phyloP scores from a whole-genome alignment of 2,797 vertebrate genomes.

The Silurus lanzhouensis region DNA sequence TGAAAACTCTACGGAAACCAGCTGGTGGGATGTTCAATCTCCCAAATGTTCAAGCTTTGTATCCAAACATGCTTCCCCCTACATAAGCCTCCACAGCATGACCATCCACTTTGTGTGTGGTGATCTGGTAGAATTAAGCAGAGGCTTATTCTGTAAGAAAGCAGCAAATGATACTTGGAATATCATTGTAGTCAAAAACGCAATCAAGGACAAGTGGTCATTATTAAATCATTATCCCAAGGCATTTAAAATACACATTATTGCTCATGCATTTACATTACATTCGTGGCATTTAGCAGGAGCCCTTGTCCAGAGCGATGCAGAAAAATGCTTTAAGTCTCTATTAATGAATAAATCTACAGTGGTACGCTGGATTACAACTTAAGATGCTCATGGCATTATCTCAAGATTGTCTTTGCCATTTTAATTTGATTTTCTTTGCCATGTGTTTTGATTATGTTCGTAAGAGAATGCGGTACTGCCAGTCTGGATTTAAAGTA shows the following conservation, averaged over 20 bases:
- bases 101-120: conserved; percentile 47
- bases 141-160: conserved; percentile 18
- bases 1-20: conserved; percentile 59
- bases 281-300: no score
- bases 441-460: background rate
- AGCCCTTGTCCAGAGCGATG: no score
- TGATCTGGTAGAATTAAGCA: conserved; percentile 35
- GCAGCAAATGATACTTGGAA: background rate
- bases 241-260: background rate
- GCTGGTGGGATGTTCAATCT: conserved; percentile 57
- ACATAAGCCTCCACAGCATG: conserved; percentile 37
- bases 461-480: background rate
- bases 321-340: no score
- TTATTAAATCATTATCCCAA: background rate
- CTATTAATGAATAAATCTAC: no score
- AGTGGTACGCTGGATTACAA: no score
- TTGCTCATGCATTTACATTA: background rate
- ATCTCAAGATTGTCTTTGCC: no score
- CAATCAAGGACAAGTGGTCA: background rate
- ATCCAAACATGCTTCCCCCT: conserved; percentile 56
- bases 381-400: no score
- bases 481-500: background rate
- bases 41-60: conserved; percentile 63
- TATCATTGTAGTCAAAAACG: background rate
- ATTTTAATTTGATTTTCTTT: background rate